These are phyloP conservation scores for Euleptes europaea DNA, from an alignment of 2,113 vertebrate species.

Conservation along the genomic window DNA sequence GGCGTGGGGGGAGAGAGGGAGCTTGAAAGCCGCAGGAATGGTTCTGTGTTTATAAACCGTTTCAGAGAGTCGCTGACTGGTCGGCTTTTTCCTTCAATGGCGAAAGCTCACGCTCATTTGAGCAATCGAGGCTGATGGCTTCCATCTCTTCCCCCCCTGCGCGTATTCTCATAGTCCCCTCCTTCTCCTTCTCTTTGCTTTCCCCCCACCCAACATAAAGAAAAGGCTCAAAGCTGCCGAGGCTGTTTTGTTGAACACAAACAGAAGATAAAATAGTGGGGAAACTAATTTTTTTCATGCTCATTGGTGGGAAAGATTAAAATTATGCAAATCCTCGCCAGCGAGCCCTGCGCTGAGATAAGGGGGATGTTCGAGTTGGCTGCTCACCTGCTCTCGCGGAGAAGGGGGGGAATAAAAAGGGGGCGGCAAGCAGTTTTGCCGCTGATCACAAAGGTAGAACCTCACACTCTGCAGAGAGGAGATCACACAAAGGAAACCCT, in stretches of 20 bases:
- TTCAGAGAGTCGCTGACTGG: no score
- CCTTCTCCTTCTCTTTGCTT: not conserved
- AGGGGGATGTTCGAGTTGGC: slow-evolving; percentile 69
- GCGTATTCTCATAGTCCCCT: not conserved
- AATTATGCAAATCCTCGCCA: slow-evolving; percentile 73
- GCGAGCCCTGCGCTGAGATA: slow-evolving; percentile 65
- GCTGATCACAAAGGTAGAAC: not conserved
- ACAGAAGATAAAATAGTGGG: slow-evolving; percentile 69
- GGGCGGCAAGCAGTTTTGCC: not conserved
- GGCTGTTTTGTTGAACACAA: slow-evolving; percentile 65
- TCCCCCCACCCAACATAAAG: slow-evolving; percentile 12
- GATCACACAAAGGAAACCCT: slow-evolving; percentile 39
- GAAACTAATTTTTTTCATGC: slow-evolving; percentile 70
- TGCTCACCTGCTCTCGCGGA: slow-evolving; percentile 67
- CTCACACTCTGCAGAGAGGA: slow-evolving; percentile 20
- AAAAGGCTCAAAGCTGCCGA: slow-evolving; percentile 32
- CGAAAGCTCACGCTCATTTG: no score
- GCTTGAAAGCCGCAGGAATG: no score
- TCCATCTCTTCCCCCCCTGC: not conserved
- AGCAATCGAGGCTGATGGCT: not conserved
- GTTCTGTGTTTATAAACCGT: no score
- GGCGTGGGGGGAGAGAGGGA: no score
- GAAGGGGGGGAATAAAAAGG: not conserved
- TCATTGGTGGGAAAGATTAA: slow-evolving; percentile 76
- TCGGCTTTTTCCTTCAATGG: no score